Conservation (phyloP, 2,888 invertebrate genomes). For the Drosophila lutescens region DNA sequence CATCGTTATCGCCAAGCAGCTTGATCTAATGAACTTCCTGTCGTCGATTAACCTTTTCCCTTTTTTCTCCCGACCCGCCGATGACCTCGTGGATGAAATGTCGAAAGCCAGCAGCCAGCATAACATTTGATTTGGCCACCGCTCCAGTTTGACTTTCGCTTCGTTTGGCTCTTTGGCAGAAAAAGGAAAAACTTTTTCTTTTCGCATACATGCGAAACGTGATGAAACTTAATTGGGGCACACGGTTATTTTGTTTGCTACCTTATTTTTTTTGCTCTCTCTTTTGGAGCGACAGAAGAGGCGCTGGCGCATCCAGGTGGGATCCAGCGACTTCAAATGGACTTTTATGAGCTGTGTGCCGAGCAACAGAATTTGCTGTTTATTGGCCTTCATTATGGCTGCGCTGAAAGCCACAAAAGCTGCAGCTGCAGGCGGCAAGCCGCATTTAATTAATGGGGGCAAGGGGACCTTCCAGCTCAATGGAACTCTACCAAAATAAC, state of each 20-base stretch:
- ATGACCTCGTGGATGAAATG: conserved; percentile 18
- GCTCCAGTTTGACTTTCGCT: conserved; percentile 52
- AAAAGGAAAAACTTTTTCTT: conserved; percentile 56
- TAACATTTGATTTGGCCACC: conserved; percentile 34
- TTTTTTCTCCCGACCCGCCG: conserved; percentile 15
- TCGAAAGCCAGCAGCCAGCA: background rate
- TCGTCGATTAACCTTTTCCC: conserved; percentile 55
- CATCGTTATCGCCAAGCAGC: conserved; percentile 43
- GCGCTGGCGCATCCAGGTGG: conserved; percentile 14
- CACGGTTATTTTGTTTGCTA: conserved; percentile 10
- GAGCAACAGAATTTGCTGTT: conserved; percentile 44
- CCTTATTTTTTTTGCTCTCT: background rate
- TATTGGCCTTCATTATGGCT: conserved; percentile 60
- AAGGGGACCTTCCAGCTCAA: conserved; percentile 30
- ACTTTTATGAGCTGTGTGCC: conserved; percentile 37
- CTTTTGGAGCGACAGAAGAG: background rate
- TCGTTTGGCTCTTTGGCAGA: conserved; percentile 55
- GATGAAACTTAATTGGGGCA: conserved; percentile 70
- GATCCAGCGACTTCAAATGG: conserved; percentile 10
- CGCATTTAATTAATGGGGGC: conserved; percentile 60
- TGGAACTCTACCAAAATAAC: conserved; percentile 36
- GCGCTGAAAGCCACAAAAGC: conserved; percentile 32
- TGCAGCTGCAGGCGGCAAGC: conserved; percentile 35
- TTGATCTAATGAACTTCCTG: conserved; percentile 74
- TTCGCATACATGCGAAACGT: conserved; percentile 64